A percentile compares a stretch with the other conserved stretches of the same genome.
Conservation (phyloP, 2,797 vertebrate genomes). For the Pseudochaenichthys georgianus region DNA sequence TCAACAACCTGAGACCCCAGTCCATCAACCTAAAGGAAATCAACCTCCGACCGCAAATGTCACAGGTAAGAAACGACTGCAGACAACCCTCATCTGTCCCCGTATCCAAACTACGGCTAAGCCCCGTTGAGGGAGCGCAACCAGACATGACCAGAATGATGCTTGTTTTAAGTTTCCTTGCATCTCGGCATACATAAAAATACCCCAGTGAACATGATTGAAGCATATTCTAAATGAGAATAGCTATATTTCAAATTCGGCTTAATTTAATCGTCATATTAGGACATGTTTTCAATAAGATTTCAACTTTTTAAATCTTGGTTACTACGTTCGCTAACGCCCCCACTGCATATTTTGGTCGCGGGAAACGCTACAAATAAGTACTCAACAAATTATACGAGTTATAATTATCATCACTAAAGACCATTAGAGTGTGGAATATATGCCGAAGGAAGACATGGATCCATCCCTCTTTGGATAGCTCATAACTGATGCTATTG, state of each 20-base stretch:
- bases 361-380: not conserved
- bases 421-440: rapidly evolving
- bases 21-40: conserved; percentile 97
- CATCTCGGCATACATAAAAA: rapidly evolving
- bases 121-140: not conserved
- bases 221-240: rapidly evolving
- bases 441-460: not conserved
- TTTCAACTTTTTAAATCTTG: conserved; percentile 44
- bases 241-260: not conserved
- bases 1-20: conserved; percentile 93
- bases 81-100: not conserved
- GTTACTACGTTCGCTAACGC: not conserved
- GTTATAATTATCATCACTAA: rapidly evolving
- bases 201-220: rapidly evolving
- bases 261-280: rapidly evolving
- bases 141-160: conserved; percentile 25
- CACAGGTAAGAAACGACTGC: conserved; percentile 88
- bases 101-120: conserved; percentile 15
- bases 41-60: conserved; percentile 97
- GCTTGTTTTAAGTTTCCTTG: not conserved
- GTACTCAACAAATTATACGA: not conserved
- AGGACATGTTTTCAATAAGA: rapidly evolving
- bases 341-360: not conserved
- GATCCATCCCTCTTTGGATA: rapidly evolving
- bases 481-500: not conserved